Conservation (phyloP, 2,113 vertebrate species). For the Hydrolagus affinis region DNA sequence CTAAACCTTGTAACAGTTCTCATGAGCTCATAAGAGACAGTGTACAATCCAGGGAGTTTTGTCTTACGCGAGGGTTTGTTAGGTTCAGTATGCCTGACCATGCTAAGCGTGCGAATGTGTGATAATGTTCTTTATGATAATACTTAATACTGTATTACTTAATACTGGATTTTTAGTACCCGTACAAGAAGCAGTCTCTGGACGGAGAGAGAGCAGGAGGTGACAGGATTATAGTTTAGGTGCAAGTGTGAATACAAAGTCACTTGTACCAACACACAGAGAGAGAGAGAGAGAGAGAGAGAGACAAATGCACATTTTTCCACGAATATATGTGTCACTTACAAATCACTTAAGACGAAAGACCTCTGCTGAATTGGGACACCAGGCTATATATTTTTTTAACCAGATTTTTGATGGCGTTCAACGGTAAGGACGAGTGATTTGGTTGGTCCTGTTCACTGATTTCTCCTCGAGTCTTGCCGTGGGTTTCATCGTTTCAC, state of each 20-base stretch:
- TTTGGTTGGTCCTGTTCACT: neutral
- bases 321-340: neutral
- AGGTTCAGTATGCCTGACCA: no score
- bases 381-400: neutral
- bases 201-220: no score
- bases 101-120: no score
- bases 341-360: neutral
- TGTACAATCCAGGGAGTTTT: no score
- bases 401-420: neutral
- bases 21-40: no score
- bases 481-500: neutral
- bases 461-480: neutral
- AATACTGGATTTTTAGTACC: no score
- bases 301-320: neutral
- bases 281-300: no score
- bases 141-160: no score
- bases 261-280: neutral
- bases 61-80: no score
- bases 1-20: no score
- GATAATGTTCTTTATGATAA: no score
- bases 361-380: neutral
- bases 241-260: neutral
- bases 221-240: neutral
- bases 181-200: no score
- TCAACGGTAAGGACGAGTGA: neutral